Evolutionary conservation across 2,888 invertebrate genomes (phyloP), one percentile per base, ranked within the genome.

Genomic region (Stenurella melanura): DNA sequence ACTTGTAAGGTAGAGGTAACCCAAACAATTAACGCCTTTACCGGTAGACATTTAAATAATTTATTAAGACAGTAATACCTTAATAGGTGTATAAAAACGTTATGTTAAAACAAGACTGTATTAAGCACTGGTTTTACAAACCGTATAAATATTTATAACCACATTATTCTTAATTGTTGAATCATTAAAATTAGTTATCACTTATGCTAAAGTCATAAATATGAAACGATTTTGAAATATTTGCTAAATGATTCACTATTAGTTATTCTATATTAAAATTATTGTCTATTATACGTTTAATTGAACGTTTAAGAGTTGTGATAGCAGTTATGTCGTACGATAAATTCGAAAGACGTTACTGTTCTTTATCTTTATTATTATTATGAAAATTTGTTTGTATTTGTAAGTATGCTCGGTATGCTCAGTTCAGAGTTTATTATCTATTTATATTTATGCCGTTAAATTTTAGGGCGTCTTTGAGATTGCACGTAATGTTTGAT

Each of bases 161-260:
- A 38, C 38, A 64, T 38, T 34, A 18, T n/a, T 17, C 17, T 19
- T 42, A 19, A 66, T 19, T 66, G 64, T 66, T 42, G 64, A 66
- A 11, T 42, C 64, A 66, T 66, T 66, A 66, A 58, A 58, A 66
- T 42, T 66, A 18, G 50, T 66, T 66, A 66, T 18, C 64, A 38
- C 38, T 34, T 38, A 17, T 34, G 34, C 54, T 34, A 17, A 54
- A 58, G 58, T 58, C 58, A 19, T 66, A 38, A 38, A 60, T 64
- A 56, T 18, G 17, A 70, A 57, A 73, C 38, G 38, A 63, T 30
- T 54, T 6, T 19, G 15, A 57, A 54, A 57, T 38, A 60, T 61
- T 56, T 61, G 58, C 42, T 26, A 70, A 75, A 9, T 38, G 50
- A 42, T 60, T 67, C 30, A 18, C 15, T 17, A 5, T 50, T 2